phyloP scores from a whole-genome alignment of 2,888 invertebrate species.

The Machimus rusticus region DNA sequence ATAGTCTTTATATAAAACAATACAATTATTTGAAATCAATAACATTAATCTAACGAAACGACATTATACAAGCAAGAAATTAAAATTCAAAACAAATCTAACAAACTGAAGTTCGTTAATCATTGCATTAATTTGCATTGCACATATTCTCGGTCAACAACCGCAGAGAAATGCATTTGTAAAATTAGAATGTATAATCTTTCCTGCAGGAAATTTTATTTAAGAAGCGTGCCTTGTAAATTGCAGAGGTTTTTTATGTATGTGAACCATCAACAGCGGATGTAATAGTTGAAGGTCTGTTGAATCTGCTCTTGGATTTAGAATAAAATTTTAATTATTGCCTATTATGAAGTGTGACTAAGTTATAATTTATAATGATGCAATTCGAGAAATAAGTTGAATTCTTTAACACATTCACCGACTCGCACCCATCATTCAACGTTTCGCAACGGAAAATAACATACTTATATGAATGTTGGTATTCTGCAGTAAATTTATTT shows the following conservation, averaged over 20 bases:
- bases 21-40: not conserved
- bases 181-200: too few relatives aligned
- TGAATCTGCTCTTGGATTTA: not conserved
- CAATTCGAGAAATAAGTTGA: not conserved
- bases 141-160: not conserved
- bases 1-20: not conserved
- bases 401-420: not conserved
- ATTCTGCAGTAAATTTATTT: too few relatives aligned
- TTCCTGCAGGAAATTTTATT: not conserved
- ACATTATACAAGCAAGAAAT: not conserved
- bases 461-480: too few relatives aligned
- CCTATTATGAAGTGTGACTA: not conserved
- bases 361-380: not conserved
- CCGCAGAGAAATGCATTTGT: not conserved
- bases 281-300: not conserved
- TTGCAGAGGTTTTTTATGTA: not conserved
- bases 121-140: not conserved
- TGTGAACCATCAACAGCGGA: not conserved
- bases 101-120: not conserved
- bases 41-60: not conserved
- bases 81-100: not conserved
- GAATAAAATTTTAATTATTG: not conserved
- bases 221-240: not conserved
- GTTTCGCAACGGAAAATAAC: too few relatives aligned
- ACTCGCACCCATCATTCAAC: too few relatives aligned